phyloP scores from a whole-genome alignment of 2,888 invertebrate species.

The Nesidiocoris tenuis region DNA sequence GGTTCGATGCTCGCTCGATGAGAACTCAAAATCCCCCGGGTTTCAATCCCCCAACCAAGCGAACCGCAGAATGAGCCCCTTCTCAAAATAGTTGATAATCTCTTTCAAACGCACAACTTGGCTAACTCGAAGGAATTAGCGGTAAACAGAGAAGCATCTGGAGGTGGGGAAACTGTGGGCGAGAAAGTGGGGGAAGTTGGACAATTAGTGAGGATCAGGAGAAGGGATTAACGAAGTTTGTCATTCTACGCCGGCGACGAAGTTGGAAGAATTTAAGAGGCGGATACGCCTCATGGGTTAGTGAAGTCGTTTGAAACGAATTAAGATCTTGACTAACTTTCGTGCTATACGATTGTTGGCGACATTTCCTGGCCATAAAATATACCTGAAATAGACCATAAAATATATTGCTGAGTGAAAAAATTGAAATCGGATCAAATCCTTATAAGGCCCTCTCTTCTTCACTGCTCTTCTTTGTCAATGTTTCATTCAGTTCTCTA shows the following conservation, averaged over 20 bases:
- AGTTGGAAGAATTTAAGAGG: background rate
- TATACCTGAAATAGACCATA: too few relatives aligned
- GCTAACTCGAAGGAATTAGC: background rate
- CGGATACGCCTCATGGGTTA: background rate
- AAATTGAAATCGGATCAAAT: too few relatives aligned
- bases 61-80: background rate
- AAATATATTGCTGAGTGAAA: too few relatives aligned
- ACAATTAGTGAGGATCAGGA: background rate
- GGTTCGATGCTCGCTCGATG: background rate
- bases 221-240: background rate
- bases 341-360: too few relatives aligned
- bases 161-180: background rate
- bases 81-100: constrained; percentile 17
- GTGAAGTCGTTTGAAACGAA: background rate
- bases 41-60: background rate
- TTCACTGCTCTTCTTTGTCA: too few relatives aligned
- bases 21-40: background rate
- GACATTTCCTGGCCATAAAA: too few relatives aligned
- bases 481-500: too few relatives aligned
- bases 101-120: background rate
- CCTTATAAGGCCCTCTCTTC: too few relatives aligned
- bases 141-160: background rate
- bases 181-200: background rate
- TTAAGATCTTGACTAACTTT: too few relatives aligned
- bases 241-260: background rate